Percentiles rank a stretch among this genome's conserved stretches.
phyloP scores from a whole-genome alignment of 2,888 invertebrate species.

The Pardosa pseudoannulata region DNA sequence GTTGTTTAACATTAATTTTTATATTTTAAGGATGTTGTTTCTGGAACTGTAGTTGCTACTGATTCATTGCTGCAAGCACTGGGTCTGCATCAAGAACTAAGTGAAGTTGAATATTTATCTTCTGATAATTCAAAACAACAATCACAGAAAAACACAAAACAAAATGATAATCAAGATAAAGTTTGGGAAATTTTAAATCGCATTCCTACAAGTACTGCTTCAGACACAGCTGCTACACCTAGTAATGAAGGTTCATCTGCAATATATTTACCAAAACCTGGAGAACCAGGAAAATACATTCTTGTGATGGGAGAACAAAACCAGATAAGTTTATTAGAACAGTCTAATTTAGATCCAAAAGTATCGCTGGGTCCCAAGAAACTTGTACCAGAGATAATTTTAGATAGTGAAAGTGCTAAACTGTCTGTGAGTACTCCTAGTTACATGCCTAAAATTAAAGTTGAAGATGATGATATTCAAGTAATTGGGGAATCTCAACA shows the following conservation, averaged over 20 bases:
- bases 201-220: slow-evolving; percentile 34
- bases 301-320: slow-evolving; percentile 69
- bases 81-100: slow-evolving; percentile 40
- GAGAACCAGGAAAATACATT: slow-evolving; percentile 65
- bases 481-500: slow-evolving; percentile 38
- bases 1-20: no score
- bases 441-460: slow-evolving; percentile 34
- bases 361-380: slow-evolving; percentile 59
- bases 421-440: slow-evolving; percentile 5
- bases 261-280: slow-evolving; percentile 68
- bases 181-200: slow-evolving; percentile 60
- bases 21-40: slow-evolving; percentile 56
- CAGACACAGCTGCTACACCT: slow-evolving; percentile 25
- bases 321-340: slow-evolving; percentile 47
- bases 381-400: slow-evolving; percentile 34
- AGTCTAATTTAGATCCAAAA: slow-evolving; percentile 66
- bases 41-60: slow-evolving; percentile 63
- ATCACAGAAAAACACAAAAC: background rate
- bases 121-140: slow-evolving; percentile 4
- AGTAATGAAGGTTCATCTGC: slow-evolving; percentile 49
- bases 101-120: slow-evolving; percentile 19
- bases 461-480: slow-evolving; percentile 49
- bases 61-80: slow-evolving; percentile 60
- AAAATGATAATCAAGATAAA: slow-evolving; percentile 38
- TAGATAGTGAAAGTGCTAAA: slow-evolving; percentile 24